Base-by-base conservation (phyloP, 2,797 vertebrate genomes). In the Lophotriccus pileatus region DNA sequence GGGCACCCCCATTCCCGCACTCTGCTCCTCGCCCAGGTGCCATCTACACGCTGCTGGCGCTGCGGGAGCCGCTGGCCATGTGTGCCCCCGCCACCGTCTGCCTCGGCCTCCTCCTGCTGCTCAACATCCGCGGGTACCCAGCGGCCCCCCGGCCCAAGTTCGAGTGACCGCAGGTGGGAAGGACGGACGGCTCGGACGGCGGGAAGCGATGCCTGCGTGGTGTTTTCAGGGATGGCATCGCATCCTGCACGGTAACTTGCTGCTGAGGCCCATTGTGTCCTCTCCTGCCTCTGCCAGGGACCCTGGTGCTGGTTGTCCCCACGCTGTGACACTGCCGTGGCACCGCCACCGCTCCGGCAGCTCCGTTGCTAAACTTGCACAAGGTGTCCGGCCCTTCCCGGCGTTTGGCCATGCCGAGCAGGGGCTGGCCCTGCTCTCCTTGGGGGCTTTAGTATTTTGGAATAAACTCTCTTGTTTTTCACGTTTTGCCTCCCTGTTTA, bases 61-160 rank as follows among this genome's bases (percentile, higher is more conserved):
- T 98, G 87, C 96, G 97, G 73, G 97, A 98, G 89, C 96, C 98
- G 0, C 81, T 97, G 78, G 95, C 96, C 89, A 97, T 97, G 92
- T 98, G 93, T 4, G 90, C 97, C 34, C 98, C 98, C 0, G 96
- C 98, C 46, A 64, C 97, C 2, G 10, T 98, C 79, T 98, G 95
- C 96, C 94, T 98, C 25, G 97, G 95, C 23, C 95, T 98, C 34
- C 97, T 98, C 85, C 90, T 98, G 84, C 96, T 98, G 87, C 97
- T 98, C 94, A 97, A 97, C 79, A 85, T 98, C 55, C 96, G 96
- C 0, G 97, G 97, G n/a, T 41, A 92, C 30, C 93, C 66, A 1
- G 66, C 39, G 4, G 60, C 59, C 16, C 10, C 82, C 43, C 97
- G 96, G 85, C 25, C 94, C 60, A 98, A 98, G 36, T 91, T 89